Evolutionary conservation across 37 sponge, comb jelly and placozoan genomes (phyloP), one percentile per base, ranked within the genome.

Genomic region (Dysidea cf. avara): DNA sequence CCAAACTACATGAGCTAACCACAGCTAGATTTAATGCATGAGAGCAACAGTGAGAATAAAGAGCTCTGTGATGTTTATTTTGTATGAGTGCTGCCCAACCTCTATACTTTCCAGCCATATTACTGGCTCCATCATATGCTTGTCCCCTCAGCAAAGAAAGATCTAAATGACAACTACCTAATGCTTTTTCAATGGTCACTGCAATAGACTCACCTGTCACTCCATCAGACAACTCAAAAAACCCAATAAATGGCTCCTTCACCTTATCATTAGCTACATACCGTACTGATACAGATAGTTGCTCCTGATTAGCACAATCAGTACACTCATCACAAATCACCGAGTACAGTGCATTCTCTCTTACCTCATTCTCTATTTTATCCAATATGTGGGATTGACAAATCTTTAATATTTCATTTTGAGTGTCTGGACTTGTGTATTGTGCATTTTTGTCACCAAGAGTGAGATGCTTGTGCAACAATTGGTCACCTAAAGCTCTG

Each of bases 11-110:
- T n/a, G n/a, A n/a, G n/a, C n/a, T n/a, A n/a, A n/a, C n/a, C n/a
- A n/a, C n/a, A n/a, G n/a, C n/a, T n/a, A n/a, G n/a, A n/a, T n/a
- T n/a, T n/a, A n/a, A n/a, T n/a, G n/a, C n/a, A n/a, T n/a, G 36
- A n/a, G n/a, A n/a, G n/a, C n/a, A n/a, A n/a, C n/a, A n/a, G 43
- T 83, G 84, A 28, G 66, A 63, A 58, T 79, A 79, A n/a, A 60
- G n/a, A 24, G 78, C 86, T 21, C 30, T 35, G 46, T 56, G 68
- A 81, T 61, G 68, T 21, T 62, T 56, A 17, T 52, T 7, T 53
- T 69, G 61, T 32, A 77, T 58, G 9, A 57, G 38, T 26, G 66
- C 57, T 49, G 64, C 79, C 48, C 64, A 25, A 24, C 83, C 76
- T 24, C 36, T 36, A 49, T 64, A 56, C 49, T 68, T 55, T 17